These are phyloP conservation scores for Platycnemis pennipes DNA, from an alignment of 2,888 invertebrate species.

Conservation along the genomic window DNA sequence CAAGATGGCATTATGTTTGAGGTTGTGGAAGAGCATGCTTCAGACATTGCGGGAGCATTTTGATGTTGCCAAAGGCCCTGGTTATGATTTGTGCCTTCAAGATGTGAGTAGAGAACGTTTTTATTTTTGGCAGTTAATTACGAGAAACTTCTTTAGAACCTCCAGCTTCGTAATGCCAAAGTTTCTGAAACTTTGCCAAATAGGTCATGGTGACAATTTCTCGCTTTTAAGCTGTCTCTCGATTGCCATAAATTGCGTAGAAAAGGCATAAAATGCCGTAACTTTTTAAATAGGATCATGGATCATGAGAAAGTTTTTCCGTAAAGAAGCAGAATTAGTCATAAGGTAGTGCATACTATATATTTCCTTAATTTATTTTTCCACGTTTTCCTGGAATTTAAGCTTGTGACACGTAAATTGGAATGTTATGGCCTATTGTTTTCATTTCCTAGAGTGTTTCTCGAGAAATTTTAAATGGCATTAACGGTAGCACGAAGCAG, in stretches of 20 bases:
- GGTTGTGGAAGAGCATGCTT: neutral
- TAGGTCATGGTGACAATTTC: slow-evolving; percentile 46
- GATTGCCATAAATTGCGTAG: neutral
- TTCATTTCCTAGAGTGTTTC: too few species aligned
- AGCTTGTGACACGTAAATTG: too few species aligned
- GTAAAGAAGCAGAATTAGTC: neutral
- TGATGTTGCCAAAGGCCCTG: neutral
- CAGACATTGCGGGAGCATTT: neutral
- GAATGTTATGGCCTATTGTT: too few species aligned
- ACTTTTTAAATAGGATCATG: neutral
- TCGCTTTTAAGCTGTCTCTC: neutral
- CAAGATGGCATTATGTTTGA: neutral
- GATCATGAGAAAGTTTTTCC: neutral
- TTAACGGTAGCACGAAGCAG: too few species aligned
- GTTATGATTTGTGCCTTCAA: slow-evolving; percentile 26
- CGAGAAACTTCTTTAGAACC: slow-evolving; percentile 34
- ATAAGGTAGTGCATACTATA: too few species aligned
- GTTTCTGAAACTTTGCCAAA: slow-evolving; percentile 7
- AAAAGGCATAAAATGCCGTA: neutral
- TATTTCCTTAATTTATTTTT: too few species aligned
- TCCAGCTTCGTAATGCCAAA: neutral
- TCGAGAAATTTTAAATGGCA: too few species aligned
- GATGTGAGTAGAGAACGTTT: neutral
- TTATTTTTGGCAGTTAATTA: slow-evolving; percentile 56
- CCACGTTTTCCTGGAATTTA: too few species aligned